A percentile compares a stretch with the other conserved stretches of the same genome.
Conservation (phyloP, 2,888 invertebrate genomes). For the Deilephila porcellus region DNA sequence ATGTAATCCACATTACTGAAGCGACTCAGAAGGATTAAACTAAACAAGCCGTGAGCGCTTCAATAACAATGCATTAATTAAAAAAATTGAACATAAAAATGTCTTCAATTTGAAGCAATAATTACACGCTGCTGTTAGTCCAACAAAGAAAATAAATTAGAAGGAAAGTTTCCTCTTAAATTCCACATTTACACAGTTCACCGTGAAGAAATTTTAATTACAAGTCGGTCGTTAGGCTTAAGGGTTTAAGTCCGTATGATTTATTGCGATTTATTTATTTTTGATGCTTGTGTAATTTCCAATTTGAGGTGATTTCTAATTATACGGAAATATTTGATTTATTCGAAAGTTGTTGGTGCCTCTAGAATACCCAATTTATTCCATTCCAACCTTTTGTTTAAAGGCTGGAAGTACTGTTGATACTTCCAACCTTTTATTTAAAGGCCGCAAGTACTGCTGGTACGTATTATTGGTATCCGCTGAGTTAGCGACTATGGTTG, state of each 20-base stretch:
- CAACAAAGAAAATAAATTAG: constrained; percentile 23
- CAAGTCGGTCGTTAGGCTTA: constrained; percentile 18
- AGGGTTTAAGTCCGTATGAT: constrained; percentile 13
- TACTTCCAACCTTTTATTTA: too few species aligned
- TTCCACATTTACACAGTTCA: constrained; percentile 1
- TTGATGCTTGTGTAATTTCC: neutral
- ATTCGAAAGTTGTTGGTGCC: too few species aligned
- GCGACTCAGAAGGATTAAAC: too few species aligned
- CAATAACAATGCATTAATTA: neutral
- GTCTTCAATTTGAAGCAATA: constrained; percentile 8
- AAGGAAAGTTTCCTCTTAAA: constrained; percentile 22
- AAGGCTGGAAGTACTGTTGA: too few species aligned
- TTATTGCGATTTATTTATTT: neutral
- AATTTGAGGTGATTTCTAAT: neutral
- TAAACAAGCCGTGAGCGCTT: neutral
- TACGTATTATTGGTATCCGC: too few species aligned
- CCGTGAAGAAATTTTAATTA: constrained; percentile 28
- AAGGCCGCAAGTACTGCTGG: too few species aligned
- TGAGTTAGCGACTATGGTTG: too few species aligned
- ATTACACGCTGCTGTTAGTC: constrained; percentile 14
- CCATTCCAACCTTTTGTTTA: too few species aligned
- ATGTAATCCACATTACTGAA: too few species aligned
- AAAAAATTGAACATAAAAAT: constrained; percentile 3
- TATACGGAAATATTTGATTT: too few species aligned
- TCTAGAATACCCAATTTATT: too few species aligned